A percentile compares a stretch with the other conserved stretches of the same genome.
phyloP scores from a whole-genome alignment of 1,140 invertebrate genomes.

The Drosophila albomicans region DNA sequence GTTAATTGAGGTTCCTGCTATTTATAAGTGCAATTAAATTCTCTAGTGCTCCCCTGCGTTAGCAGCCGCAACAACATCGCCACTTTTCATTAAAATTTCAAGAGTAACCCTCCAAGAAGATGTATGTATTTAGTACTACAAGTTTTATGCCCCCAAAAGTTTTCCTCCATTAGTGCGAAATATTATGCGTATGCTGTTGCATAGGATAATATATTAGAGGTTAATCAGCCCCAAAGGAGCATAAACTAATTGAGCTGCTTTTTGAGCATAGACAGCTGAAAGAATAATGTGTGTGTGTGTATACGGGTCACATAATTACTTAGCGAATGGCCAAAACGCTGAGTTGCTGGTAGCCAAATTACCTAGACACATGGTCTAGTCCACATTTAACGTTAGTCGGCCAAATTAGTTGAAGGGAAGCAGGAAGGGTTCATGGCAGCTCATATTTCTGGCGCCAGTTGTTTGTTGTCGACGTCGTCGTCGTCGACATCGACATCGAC shows the following conservation, averaged over 20 bases:
- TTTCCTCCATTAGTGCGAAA: conserved; percentile 1
- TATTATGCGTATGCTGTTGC: background rate
- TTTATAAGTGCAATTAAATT: conserved; percentile 1
- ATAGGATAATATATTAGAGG: background rate
- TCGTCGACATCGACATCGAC: conserved; percentile 48
- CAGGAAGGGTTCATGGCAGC: conserved; percentile 51
- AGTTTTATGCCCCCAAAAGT: background rate
- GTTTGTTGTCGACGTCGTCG: conserved; percentile 59
- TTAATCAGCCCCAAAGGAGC: conserved; percentile 8
- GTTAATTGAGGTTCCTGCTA: conserved; percentile 14
- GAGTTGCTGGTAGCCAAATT: conserved; percentile 16
- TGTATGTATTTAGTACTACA: too few relatives aligned
- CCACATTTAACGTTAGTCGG: conserved; percentile 9
- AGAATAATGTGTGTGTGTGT: conserved; percentile 15
- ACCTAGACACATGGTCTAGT: conserved; percentile 44
- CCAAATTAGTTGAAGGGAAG: conserved; percentile 12
- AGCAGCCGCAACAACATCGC: too few relatives aligned
- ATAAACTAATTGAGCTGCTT: conserved; percentile 30
- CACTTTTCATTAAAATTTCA: background rate
- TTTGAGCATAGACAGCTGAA: conserved; percentile 21
- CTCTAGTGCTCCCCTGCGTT: background rate
- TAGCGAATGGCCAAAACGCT: conserved; percentile 24
- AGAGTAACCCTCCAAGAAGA: background rate
- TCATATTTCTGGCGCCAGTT: conserved; percentile 80
- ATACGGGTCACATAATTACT: conserved; percentile 30